Conservation (phyloP, 2,888 invertebrate species). For the Psylliodes chrysocephalus region DNA sequence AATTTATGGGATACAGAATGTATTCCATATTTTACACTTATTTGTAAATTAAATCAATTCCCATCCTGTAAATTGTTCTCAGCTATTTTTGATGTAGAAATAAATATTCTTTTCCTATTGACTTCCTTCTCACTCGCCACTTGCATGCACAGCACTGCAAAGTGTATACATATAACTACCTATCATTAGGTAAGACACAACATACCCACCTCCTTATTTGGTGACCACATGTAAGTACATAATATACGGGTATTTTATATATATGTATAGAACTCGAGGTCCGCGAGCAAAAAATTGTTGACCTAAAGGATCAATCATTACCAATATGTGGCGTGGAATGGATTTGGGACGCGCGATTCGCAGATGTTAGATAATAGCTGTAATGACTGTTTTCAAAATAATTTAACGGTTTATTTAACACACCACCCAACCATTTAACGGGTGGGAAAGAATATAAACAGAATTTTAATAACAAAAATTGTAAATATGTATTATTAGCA, state of each 20-base stretch:
- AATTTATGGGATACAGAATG: too few species aligned
- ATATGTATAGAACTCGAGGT: conserved; percentile 8
- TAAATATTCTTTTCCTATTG: too few species aligned
- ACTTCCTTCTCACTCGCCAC: conserved; percentile 39
- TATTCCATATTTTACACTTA: too few species aligned
- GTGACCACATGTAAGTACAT: conserved; percentile 22
- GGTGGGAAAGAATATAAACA: too few species aligned
- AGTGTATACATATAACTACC: not conserved
- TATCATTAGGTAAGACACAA: conserved; percentile 37
- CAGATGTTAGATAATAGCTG: conserved; percentile 15
- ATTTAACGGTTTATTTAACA: too few species aligned
- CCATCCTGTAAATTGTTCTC: not conserved
- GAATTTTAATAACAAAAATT: too few species aligned
- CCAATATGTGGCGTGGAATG: conserved; percentile 19
- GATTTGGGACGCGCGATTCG: conserved; percentile 10
- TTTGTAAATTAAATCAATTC: not conserved
- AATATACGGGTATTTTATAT: too few species aligned
- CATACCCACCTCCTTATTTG: conserved; percentile 34
- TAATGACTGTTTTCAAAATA: conserved; percentile 8
- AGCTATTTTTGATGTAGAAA: conserved; percentile 17
- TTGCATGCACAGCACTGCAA: conserved; percentile 16
- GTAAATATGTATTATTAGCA: too few species aligned
- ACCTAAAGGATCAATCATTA: conserved; percentile 42
- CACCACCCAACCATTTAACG: too few species aligned
- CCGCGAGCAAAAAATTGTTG: conserved; percentile 26